Base-by-base conservation (phyloP, 2,797 vertebrate genomes). In the Varecia variegata region DNA sequence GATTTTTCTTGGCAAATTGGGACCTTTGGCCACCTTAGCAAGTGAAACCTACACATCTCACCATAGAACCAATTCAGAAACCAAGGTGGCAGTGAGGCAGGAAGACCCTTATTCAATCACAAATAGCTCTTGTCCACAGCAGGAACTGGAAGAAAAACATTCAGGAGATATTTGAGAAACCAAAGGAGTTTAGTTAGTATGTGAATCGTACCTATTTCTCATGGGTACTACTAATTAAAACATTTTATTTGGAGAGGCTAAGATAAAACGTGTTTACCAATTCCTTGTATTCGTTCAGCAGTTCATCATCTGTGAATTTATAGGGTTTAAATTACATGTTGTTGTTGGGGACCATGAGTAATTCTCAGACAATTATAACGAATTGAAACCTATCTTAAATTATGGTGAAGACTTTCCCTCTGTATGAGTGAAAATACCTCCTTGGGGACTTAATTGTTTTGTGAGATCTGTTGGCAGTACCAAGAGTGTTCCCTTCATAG, bases 321-420 rank as follows among this genome's bases (percentile, higher is more conserved):
- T 0, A 21, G 30, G n/a, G 35, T n/a, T 96, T 90, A 94, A 83
- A 74, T 97, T 87, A 79, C 80, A 77, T 87, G 54, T 81, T 96
- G 56, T 84, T 89, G 21, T 95, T 76, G 65, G 79, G 74, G 91
- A 88, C 54, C 43, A 15, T 23, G 90, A 85, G 71, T 84, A 68
- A 82, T 95, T 96, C 65, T 94, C 62, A 54, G 74, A 81, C n/a
- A 96, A 93, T 96, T 96, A 97, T 74, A 87, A 47, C n/a, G 80
- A 92, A 20, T 91, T 96, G 83, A 77, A 95, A 50, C 76, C 67
- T 84, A 40, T 20, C 35, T 94, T 96, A 95, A 91, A 88, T 94
- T 82, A 77, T 15, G 21, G 23, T n/a, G 17, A 88, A 87, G 56
- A 74, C 52, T 73, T 86, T 77, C 32, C 43, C 58, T 74, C 76